A percentile compares a stretch with the other conserved stretches of the same genome.
These are phyloP conservation scores for Lacanobia wlatinum DNA, from an alignment of 2,888 invertebrate species.

Conservation along the genomic window DNA sequence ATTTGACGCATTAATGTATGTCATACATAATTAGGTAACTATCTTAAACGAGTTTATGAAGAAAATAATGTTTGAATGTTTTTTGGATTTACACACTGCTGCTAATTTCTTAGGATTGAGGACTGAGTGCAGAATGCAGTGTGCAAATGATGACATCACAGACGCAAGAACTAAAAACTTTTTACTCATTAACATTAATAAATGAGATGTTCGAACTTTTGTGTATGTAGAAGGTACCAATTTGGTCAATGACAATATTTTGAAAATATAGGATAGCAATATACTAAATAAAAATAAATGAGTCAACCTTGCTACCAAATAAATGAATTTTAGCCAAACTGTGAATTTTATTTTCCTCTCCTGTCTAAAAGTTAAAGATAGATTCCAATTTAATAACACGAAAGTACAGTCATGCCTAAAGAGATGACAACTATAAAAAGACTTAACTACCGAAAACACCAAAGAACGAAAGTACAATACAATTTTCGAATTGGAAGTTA, in stretches of 20 bases:
- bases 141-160: neutral
- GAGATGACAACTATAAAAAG: neutral
- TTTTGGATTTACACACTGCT: neutral
- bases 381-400: neutral
- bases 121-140: neutral
- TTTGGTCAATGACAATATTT: neutral
- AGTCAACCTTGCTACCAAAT: neutral
- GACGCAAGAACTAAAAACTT: neutral
- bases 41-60: neutral
- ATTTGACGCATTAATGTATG: neutral
- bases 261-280: neutral
- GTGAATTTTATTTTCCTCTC: slow-evolving; percentile 22
- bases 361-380: neutral
- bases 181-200: neutral
- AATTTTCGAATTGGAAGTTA: neutral
- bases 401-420: slow-evolving; percentile 15
- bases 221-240: too few relatives aligned
- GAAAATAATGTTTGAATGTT: neutral
- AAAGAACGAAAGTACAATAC: slow-evolving; percentile 6
- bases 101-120: too few relatives aligned
- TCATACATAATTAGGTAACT: neutral
- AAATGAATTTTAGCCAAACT: neutral
- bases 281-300: neutral
- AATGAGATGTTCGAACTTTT: neutral
- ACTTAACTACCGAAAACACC: neutral